Percentiles rank a stretch among this genome's conserved stretches.
Conservation (phyloP, 2,797 vertebrate genomes). For the Gambusia yucatana region DNA sequence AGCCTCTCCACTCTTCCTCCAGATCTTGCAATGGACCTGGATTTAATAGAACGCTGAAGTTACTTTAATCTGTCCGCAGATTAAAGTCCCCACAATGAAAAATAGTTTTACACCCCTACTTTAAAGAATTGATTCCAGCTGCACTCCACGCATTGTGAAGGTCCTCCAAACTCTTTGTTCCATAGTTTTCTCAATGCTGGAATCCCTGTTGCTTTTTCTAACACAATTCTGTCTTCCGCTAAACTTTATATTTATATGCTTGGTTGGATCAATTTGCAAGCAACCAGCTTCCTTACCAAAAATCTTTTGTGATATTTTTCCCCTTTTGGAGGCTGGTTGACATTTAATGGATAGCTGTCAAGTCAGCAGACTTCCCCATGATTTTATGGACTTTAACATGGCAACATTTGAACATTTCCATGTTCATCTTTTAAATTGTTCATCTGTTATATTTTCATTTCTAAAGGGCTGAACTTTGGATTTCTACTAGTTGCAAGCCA, state of each 20-base stretch:
- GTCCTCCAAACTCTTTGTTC: neutral
- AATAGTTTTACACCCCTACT: neutral
- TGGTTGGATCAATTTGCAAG: neutral
- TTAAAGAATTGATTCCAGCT: neutral
- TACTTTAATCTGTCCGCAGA: no score
- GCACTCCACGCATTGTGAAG: neutral
- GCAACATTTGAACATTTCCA: neutral
- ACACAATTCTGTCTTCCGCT: neutral
- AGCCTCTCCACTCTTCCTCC: no score
- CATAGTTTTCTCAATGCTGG: neutral
- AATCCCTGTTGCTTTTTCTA: neutral
- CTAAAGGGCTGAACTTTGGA: neutral
- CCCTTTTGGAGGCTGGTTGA: neutral
- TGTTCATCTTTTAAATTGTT: neutral
- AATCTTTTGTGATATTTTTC: neutral
- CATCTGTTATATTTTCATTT: neutral
- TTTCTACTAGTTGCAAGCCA: neutral
- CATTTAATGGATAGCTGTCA: neutral
- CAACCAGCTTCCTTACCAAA: neutral
- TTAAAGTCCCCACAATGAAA: no score
- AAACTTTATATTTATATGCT: neutral
- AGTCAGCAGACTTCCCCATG: neutral
- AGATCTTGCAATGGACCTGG: no score
- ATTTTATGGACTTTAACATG: neutral
- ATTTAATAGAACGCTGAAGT: no score